Evolutionary conservation across 2,888 invertebrate species (phyloP).

Genomic region (Apodemia duryi): DNA sequence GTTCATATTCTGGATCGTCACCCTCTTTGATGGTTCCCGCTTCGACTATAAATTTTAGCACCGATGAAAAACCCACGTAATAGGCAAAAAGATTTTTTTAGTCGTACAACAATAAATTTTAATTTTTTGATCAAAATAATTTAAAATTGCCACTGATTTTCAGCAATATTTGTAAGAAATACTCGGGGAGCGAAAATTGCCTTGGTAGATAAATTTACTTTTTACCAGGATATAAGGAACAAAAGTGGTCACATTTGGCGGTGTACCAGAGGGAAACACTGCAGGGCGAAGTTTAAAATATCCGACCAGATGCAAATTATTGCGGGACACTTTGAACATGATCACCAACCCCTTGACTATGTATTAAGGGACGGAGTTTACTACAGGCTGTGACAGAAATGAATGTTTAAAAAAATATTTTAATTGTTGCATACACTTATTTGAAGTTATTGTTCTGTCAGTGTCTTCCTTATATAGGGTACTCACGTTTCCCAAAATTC

Average conservation of each 20-base stretch:
- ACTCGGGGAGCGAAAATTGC: constrained; percentile 30
- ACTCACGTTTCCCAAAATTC: too few relatives aligned
- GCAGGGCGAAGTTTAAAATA: constrained; percentile 35
- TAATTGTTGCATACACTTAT: too few relatives aligned
- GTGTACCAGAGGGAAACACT: constrained; percentile 37
- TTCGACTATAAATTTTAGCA: too few relatives aligned
- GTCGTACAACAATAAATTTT: too few relatives aligned
- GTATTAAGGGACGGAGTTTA: background rate
- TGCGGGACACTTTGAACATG: background rate
- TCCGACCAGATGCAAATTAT: constrained; percentile 6
- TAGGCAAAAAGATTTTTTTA: too few relatives aligned
- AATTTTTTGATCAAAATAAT: background rate
- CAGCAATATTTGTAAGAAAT: constrained; percentile 34
- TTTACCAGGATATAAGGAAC: constrained; percentile 33
- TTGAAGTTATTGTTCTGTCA: too few relatives aligned
- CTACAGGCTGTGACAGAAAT: background rate
- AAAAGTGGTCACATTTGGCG: constrained; percentile 30
- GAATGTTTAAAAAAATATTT: too few relatives aligned
- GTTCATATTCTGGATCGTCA: too few relatives aligned
- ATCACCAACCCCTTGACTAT: background rate
- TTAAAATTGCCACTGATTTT: constrained; percentile 16
- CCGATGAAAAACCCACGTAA: too few relatives aligned
- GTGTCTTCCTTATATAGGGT: too few relatives aligned
- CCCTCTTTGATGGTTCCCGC: too few relatives aligned
- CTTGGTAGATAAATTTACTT: constrained; percentile 40